Percentiles rank a stretch among this genome's conserved stretches.
Conservation (phyloP, 2,797 vertebrate genomes). For the Australoheros facetus region DNA sequence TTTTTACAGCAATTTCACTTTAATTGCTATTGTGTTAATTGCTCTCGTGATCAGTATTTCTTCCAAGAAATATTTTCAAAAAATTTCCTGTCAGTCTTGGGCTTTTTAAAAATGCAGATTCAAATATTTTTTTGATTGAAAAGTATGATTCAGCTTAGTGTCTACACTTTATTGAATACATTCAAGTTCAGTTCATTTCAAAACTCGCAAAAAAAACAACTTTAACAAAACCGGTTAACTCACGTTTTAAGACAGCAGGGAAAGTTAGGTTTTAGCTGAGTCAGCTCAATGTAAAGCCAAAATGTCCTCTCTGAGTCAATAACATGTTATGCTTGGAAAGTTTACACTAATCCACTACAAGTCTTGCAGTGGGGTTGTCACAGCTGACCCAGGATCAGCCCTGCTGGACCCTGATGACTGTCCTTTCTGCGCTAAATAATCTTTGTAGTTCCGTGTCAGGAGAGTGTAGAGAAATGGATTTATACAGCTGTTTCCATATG, state of each 20-base stretch:
- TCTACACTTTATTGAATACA: not conserved
- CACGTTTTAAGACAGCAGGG: not conserved
- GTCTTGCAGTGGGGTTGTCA: slow-evolving; percentile 59
- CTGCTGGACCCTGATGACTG: slow-evolving; percentile 71
- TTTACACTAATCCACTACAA: slow-evolving; percentile 30
- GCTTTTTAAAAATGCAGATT: not conserved
- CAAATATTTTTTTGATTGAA: not conserved
- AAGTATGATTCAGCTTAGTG: not conserved
- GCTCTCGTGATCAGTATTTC: not conserved
- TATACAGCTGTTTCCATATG: slow-evolving; percentile 88
- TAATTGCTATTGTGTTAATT: not conserved
- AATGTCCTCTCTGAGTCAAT: not conserved
- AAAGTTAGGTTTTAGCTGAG: not conserved
- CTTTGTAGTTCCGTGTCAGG: slow-evolving; percentile 80
- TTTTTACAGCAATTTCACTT: not conserved
- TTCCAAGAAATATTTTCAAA: not conserved
- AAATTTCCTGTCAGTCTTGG: not conserved
- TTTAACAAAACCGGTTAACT: not conserved
- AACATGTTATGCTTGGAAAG: fast-evolving
- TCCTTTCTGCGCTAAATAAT: slow-evolving; percentile 74
- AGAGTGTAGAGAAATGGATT: slow-evolving; percentile 88
- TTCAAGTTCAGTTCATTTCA: not conserved
- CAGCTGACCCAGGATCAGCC: slow-evolving; percentile 64
- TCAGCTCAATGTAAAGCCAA: not conserved
- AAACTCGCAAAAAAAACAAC: not conserved